Percentiles rank a stretch among this genome's conserved stretches.
Conservation (phyloP, 2,888 invertebrate genomes). For the Drosophila hamatofila region DNA sequence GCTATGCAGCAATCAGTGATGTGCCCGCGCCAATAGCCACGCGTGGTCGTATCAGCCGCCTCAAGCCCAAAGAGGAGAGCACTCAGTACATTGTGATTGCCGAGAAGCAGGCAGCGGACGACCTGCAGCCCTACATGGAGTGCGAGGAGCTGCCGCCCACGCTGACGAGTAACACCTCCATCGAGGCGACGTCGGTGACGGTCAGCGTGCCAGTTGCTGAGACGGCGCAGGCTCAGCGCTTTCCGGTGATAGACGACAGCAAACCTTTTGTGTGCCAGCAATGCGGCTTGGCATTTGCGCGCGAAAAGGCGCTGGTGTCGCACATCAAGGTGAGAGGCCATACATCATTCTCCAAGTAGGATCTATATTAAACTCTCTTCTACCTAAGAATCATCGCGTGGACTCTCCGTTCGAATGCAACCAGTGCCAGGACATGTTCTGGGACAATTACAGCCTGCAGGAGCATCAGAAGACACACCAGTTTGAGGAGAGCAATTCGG, state of each 20-base stretch:
- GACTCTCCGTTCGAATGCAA: slow-evolving; percentile 93
- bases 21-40: slow-evolving; percentile 45
- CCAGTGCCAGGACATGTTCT: slow-evolving; percentile 93
- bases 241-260: slow-evolving; percentile 89
- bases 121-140: slow-evolving; percentile 48
- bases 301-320: slow-evolving; percentile 92
- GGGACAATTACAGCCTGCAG: slow-evolving; percentile 88
- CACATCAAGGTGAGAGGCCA: slow-evolving; percentile 87
- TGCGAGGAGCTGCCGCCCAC: slow-evolving; percentile 50
- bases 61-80: slow-evolving; percentile 81
- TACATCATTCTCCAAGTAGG: not conserved
- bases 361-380: not conserved
- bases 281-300: slow-evolving; percentile 91
- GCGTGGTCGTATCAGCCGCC: slow-evolving; percentile 79
- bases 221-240: slow-evolving; percentile 70
- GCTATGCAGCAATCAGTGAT: slow-evolving; percentile 33
- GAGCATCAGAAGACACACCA: slow-evolving; percentile 88
- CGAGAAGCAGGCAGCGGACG: slow-evolving; percentile 41
- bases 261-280: slow-evolving; percentile 93
- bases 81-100: slow-evolving; percentile 77
- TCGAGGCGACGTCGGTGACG: slow-evolving; percentile 17
- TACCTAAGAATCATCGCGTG: slow-evolving; percentile 89
- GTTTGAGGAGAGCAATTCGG: slow-evolving; percentile 86
- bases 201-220: slow-evolving; percentile 13
- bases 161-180: slow-evolving; percentile 26